These are phyloP conservation scores for Coreius guichenoti DNA, from an alignment of 2,797 vertebrate species.

Conservation along the genomic window DNA sequence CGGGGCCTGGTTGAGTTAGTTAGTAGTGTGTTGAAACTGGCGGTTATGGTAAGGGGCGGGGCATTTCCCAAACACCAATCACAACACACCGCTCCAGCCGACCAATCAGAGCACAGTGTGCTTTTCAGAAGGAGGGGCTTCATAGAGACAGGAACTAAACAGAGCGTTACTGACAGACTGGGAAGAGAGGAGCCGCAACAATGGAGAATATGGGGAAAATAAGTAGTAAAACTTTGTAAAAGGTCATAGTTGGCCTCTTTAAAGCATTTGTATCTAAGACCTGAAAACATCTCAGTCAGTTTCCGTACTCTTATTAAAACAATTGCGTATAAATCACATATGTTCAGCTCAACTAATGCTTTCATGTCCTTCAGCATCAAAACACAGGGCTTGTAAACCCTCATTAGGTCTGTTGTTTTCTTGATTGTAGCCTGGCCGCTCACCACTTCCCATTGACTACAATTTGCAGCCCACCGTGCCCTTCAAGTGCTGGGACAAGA, in stretches of 20 bases:
- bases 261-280: too few species aligned
- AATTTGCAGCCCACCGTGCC: conserved; percentile 36
- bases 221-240: too few species aligned
- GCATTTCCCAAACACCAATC: too few species aligned
- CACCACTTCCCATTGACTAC: conserved; percentile 30
- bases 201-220: too few species aligned
- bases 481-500: conserved; percentile 49
- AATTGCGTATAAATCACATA: neutral
- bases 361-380: conserved; percentile 14
- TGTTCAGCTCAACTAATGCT: neutral
- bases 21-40: too few species aligned
- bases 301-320: neutral
- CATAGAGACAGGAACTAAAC: neutral
- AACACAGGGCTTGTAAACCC: conserved; percentile 29
- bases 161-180: too few species aligned
- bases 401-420: conserved; percentile 54
- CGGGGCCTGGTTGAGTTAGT: too few species aligned
- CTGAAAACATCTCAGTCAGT: neutral
- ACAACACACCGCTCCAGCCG: too few species aligned
- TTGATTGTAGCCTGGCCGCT: conserved; percentile 37
- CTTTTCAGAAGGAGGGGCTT: neutral
- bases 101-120: too few species aligned
- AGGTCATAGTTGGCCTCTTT: too few species aligned
- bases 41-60: too few species aligned
- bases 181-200: too few species aligned